Conservation (phyloP, 1,140 invertebrate genomes). For the Pemphigus obesinymphae region DNA sequence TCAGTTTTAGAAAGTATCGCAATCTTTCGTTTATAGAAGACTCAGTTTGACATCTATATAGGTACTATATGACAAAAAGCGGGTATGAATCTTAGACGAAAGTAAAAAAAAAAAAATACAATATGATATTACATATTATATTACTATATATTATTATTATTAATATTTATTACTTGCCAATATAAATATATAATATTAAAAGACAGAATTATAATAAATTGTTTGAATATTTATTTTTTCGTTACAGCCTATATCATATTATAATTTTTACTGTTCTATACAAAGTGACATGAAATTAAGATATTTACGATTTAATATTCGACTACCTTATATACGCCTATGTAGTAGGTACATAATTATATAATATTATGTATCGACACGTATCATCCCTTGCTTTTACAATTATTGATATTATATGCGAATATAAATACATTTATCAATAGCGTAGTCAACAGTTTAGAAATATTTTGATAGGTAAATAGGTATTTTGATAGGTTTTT, state of each 20-base stretch:
- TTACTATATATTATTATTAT: too few species aligned
- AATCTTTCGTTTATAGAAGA: neutral
- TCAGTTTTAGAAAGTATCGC: slow-evolving; percentile 36
- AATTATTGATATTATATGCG: neutral
- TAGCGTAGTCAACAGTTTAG: neutral
- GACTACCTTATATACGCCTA: neutral
- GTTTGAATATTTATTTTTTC: too few species aligned
- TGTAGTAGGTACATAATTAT: neutral
- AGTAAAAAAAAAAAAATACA: neutral
- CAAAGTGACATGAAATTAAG: neutral
- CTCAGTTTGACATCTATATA: slow-evolving; percentile 2
- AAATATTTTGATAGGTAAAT: too few species aligned
- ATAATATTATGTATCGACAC: neutral
- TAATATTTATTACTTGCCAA: too few species aligned
- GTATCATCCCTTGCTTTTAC: too few species aligned
- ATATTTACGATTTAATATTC: neutral
- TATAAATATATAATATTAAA: too few species aligned
- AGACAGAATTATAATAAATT: too few species aligned
- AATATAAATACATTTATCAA: neutral
- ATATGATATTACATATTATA: neutral
- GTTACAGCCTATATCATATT: too few species aligned
- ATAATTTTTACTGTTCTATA: neutral
- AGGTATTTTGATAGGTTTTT: neutral
- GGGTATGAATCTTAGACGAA: neutral
- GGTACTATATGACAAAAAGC: neutral